These are phyloP conservation scores for Lydus trimaculatus DNA, from an alignment of 2,888 invertebrate species.

Conservation along the genomic window DNA sequence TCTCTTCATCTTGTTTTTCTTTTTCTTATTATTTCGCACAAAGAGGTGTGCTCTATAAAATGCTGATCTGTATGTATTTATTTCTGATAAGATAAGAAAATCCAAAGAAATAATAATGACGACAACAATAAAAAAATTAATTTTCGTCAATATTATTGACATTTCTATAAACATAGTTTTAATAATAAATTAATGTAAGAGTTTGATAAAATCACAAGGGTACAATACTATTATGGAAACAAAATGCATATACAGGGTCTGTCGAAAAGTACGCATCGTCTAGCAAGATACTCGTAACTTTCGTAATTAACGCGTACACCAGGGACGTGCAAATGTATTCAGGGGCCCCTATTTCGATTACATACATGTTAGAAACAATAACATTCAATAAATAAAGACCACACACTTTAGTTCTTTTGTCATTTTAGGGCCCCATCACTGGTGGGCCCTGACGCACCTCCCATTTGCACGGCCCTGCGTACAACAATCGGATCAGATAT, in stretches of 20 bases:
- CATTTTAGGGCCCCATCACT: no score
- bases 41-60: background rate
- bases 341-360: no score
- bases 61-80: background rate
- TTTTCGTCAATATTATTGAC: background rate
- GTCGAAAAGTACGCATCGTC: no score
- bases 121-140: background rate
- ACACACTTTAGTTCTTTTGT: no score
- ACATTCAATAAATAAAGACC: no score
- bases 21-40: background rate
- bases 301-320: no score
- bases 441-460: no score
- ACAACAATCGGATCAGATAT: no score
- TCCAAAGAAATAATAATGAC: background rate
- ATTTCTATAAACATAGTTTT: background rate
- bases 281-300: no score
- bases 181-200: background rate
- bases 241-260: background rate
- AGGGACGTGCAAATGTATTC: no score
- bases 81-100: constrained; percentile 3
- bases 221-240: background rate
- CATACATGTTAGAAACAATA: no score
- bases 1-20: background rate
- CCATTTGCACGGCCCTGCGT: no score
- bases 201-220: background rate